phyloP scores from a whole-genome alignment of 2,797 vertebrate species.

The Mormyrops attenuatus region DNA sequence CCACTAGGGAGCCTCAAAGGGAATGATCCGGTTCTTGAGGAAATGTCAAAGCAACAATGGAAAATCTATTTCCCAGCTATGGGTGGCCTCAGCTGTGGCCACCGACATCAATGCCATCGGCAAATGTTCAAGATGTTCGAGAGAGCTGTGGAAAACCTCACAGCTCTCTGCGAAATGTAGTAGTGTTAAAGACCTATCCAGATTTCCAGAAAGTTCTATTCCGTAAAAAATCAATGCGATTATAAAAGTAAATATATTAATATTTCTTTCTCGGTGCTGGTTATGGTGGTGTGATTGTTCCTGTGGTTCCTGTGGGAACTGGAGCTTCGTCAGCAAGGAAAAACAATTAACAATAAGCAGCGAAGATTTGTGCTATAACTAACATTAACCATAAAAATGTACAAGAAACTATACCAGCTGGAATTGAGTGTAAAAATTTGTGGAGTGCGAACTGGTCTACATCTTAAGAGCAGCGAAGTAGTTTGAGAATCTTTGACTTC shows the following conservation, averaged over 20 bases:
- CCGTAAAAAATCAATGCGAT: slow-evolving; percentile 14
- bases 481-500: neutral
- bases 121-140: neutral
- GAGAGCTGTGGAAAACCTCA: neutral
- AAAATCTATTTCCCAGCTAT: neutral
- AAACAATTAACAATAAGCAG: slow-evolving; percentile 20
- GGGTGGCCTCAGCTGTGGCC: neutral
- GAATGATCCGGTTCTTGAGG: neutral
- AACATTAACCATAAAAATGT: slow-evolving; percentile 39
- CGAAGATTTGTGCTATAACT: slow-evolving; percentile 15
- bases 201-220: slow-evolving; percentile 19
- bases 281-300: slow-evolving; percentile 26
- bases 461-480: neutral
- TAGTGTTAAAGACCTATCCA: neutral
- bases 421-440: slow-evolving; percentile 14
- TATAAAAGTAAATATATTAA: slow-evolving; percentile 40
- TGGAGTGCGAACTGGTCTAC: slow-evolving; percentile 19
- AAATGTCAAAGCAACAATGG: neutral
- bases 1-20: neutral
- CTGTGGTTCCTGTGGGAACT: slow-evolving; percentile 32
- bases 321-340: slow-evolving; percentile 46
- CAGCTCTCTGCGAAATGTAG: neutral
- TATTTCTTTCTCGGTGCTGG: slow-evolving; percentile 26
- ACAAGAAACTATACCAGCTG: slow-evolving; percentile 33
- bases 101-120: neutral